Conservation (phyloP, 2,888 invertebrate species). For the Drosophila barbarae region DNA sequence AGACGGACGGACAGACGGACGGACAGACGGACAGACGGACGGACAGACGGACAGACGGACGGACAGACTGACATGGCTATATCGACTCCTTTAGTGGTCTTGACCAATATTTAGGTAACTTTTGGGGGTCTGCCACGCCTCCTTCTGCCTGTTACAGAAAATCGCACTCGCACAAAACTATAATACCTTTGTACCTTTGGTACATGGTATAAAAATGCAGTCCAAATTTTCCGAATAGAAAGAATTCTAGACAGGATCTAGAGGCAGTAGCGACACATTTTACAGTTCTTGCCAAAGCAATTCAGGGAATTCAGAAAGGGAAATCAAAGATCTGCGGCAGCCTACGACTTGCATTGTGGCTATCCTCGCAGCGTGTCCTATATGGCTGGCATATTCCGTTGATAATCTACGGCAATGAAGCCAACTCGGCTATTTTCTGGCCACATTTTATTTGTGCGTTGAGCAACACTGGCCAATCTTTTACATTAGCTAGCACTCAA, state of each 20-base stretch:
- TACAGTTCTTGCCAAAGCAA: constrained; percentile 54
- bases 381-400: constrained; percentile 77
- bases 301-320: constrained; percentile 49
- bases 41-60: no score
- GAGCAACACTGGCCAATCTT: background rate
- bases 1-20: no score
- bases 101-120: no score
- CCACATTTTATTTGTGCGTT: no score
- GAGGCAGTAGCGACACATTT: constrained; percentile 36
- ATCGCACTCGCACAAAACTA: no score
- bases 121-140: no score
- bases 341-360: background rate
- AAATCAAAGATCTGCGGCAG: background rate
- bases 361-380: constrained; percentile 76
- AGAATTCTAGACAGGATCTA: constrained; percentile 1
- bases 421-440: no score
- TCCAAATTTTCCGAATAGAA: background rate
- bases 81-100: no score
- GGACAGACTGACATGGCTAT: no score
- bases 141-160: no score
- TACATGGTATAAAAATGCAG: background rate
- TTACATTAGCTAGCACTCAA: background rate
- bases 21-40: no score
- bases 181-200: no score
- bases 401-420: constrained; percentile 56